Evolutionary conservation across 1,140 invertebrate genomes (phyloP).

Genomic region (Ips nitidus): DNA sequence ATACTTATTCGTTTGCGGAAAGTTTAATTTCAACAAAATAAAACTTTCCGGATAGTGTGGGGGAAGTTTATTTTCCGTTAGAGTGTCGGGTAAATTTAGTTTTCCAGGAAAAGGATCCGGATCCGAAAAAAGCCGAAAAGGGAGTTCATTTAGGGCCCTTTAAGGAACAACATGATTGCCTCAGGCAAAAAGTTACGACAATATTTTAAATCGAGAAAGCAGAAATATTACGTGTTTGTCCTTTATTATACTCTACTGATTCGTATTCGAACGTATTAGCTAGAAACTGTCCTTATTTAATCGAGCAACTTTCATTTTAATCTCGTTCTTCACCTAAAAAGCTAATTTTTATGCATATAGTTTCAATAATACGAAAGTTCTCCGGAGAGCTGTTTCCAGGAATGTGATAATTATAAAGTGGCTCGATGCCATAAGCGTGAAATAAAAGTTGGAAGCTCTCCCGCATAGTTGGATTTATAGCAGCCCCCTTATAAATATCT

Average conservation of each 20-base stretch:
- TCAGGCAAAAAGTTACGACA: background rate
- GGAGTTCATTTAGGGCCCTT: too few relatives aligned
- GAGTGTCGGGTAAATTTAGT: slow-evolving; percentile 1
- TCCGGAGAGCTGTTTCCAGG: slow-evolving; percentile 15
- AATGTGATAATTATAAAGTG: slow-evolving; percentile 23
- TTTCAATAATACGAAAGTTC: slow-evolving; percentile 9
- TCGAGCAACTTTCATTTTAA: too few relatives aligned
- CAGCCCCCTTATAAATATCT: slow-evolving; percentile 15
- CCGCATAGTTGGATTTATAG: slow-evolving; percentile 19
- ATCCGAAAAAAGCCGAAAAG: too few relatives aligned
- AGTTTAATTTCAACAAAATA: slow-evolving; percentile 6
- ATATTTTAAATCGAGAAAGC: background rate
- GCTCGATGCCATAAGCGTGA: slow-evolving; percentile 3
- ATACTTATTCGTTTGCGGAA: background rate
- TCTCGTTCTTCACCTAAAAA: too few relatives aligned
- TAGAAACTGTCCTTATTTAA: too few relatives aligned
- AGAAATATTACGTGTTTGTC: background rate
- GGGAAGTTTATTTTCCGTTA: background rate
- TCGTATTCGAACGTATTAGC: too few relatives aligned
- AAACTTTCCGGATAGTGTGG: background rate
- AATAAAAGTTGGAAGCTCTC: slow-evolving; percentile 17
- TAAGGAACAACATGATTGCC: too few relatives aligned
- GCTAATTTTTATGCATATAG: background rate
- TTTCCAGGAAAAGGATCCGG: background rate
- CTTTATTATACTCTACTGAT: too few relatives aligned